Percentiles rank a stretch among this genome's conserved stretches.
Conservation (phyloP, 2,888 invertebrate species). For the Cantharis rustica region DNA sequence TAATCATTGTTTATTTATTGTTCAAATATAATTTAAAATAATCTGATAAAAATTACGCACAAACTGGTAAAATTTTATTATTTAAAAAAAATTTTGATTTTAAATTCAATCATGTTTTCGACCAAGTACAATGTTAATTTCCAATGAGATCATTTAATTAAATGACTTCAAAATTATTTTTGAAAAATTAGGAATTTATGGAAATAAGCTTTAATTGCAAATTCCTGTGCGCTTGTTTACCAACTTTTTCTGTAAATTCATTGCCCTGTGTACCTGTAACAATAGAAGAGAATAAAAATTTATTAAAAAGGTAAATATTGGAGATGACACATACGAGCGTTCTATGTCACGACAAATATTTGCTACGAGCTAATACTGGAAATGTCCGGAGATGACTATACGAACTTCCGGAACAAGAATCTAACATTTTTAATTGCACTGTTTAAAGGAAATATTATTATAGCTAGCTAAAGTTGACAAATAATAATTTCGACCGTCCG, state of each 20-base stretch:
- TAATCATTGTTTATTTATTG: too few relatives aligned
- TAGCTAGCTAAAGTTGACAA: neutral
- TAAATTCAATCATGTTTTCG: too few relatives aligned
- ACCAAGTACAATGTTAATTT: too few relatives aligned
- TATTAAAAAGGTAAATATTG: constrained; percentile 19
- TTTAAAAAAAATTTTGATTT: too few relatives aligned
- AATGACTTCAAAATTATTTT: too few relatives aligned
- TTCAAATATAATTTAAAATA: too few relatives aligned
- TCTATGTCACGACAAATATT: constrained; percentile 27
- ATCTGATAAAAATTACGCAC: too few relatives aligned
- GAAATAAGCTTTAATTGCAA: too few relatives aligned
- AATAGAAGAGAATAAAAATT: constrained; percentile 3
- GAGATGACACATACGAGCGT: constrained; percentile 13
- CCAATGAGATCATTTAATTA: too few relatives aligned
- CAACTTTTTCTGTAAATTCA: neutral
- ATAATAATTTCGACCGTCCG: neutral
- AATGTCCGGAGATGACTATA: constrained; percentile 23
- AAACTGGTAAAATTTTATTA: too few relatives aligned
- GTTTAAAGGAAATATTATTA: neutral
- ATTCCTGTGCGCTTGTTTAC: neutral
- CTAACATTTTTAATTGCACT: neutral
- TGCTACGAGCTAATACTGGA: constrained; percentile 16
- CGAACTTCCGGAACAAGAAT: constrained; percentile 18
- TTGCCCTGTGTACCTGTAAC: neutral
- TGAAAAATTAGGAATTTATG: too few relatives aligned